These are phyloP conservation scores for Gavia stellata DNA, from an alignment of 2,113 vertebrate genomes.

Conservation along the genomic window DNA sequence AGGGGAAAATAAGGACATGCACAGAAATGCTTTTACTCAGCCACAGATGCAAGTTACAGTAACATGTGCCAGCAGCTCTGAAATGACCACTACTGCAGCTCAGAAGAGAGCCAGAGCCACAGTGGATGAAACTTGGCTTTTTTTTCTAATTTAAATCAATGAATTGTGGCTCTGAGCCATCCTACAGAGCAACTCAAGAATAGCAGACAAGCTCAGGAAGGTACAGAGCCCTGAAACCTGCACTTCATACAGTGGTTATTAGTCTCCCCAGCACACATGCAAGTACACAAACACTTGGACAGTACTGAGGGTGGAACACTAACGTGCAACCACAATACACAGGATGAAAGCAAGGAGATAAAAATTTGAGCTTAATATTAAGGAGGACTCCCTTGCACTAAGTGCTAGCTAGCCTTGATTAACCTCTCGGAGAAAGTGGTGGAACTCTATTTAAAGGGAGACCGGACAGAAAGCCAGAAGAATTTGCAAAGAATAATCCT, in stretches of 20 bases:
- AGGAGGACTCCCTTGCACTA: not conserved
- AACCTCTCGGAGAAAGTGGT: not conserved
- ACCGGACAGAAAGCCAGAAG: not conserved
- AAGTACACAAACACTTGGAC: not conserved
- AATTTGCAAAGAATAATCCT: not conserved
- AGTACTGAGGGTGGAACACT: not conserved
- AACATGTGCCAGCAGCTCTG: not conserved
- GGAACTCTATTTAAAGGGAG: not conserved
- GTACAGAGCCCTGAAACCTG: not conserved
- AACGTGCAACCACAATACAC: not conserved
- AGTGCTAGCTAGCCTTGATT: not conserved
- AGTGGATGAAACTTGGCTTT: not conserved
- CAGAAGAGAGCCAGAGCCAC: not conserved
- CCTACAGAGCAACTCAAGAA: not conserved
- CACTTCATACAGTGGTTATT: not conserved
- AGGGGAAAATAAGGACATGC: not conserved
- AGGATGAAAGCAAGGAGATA: not conserved
- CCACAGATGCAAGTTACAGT: not conserved
- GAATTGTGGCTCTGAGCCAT: not conserved
- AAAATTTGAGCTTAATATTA: not conserved
- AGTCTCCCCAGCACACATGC: not conserved
- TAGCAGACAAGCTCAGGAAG: not conserved
- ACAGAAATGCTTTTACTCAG: not conserved
- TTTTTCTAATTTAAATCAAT: not conserved
- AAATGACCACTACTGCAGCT: not conserved